Evolutionary conservation across 2,113 vertebrate species (phyloP).

Genomic region (Macroglossus sobrinus): DNA sequence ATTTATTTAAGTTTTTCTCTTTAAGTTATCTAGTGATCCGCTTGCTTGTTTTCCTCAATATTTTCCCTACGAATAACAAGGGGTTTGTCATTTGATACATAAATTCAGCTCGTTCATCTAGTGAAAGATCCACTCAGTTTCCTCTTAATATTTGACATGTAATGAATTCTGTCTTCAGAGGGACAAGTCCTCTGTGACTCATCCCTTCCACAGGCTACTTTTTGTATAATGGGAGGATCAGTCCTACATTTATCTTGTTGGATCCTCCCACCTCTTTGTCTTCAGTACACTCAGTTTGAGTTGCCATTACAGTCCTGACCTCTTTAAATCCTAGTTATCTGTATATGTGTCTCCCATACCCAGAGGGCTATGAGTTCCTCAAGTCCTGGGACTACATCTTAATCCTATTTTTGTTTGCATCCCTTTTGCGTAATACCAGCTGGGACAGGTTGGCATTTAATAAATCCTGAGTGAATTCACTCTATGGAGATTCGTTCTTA

Average conservation of each 20-base stretch:
- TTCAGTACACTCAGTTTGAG: neutral
- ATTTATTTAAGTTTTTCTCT: neutral
- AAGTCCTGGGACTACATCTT: neutral
- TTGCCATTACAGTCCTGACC: too few relatives aligned
- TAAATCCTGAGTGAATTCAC: constrained; percentile 30
- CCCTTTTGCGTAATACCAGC: neutral
- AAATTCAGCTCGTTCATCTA: neutral
- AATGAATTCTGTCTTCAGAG: neutral
- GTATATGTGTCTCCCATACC: neutral
- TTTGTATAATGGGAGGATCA: neutral
- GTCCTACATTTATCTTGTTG: neutral
- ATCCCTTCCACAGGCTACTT: neutral
- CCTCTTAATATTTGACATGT: neutral
- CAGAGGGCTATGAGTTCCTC: neutral
- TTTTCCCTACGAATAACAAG: neutral
- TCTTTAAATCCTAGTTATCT: neutral
- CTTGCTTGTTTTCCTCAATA: neutral
- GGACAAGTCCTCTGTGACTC: constrained; percentile 21
- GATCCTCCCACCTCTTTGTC: neutral
- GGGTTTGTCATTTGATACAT: neutral
- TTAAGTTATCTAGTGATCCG: neutral
- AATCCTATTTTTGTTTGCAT: neutral
- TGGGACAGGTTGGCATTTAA: neutral
- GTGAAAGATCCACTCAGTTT: neutral
- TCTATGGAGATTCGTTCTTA: constrained; percentile 65